These are phyloP conservation scores for Rhabdomys pumilio DNA, from an alignment of 2,797 vertebrate species.

Conservation along the genomic window DNA sequence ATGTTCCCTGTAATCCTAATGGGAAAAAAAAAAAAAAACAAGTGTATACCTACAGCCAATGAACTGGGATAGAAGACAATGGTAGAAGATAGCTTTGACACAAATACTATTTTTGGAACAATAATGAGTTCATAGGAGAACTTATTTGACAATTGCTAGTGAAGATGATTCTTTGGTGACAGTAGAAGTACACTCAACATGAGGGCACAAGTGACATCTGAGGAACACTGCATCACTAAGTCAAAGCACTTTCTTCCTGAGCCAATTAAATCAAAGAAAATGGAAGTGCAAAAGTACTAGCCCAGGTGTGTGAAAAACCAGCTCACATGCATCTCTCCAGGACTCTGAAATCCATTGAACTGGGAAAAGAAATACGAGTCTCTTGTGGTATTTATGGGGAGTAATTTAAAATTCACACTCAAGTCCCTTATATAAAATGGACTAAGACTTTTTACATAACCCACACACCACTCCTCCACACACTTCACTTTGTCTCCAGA, in stretches of 20 bases:
- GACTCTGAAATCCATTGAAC: background rate
- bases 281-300: background rate
- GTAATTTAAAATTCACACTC: background rate
- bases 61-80: background rate
- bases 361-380: background rate
- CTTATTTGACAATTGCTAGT: background rate
- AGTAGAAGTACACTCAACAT: background rate
- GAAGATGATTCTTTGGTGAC: background rate
- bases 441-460: background rate
- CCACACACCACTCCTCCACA: background rate
- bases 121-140: background rate
- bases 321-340: background rate
- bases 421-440: conserved; percentile 8
- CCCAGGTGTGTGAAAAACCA: background rate
- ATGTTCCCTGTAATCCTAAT: conserved; percentile 8
- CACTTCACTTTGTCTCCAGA: background rate
- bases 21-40: conserved; percentile 58
- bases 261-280: conserved; percentile 31
- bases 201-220: background rate
- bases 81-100: background rate
- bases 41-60: background rate
- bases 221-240: background rate
- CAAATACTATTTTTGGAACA: conserved; percentile 40
- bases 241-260: background rate
- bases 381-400: background rate